Percentiles rank a stretch among this genome's conserved stretches.
These are phyloP conservation scores for Ditylenchus dipsaci DNA, from an alignment of 1,140 invertebrate species.

Conservation along the genomic window DNA sequence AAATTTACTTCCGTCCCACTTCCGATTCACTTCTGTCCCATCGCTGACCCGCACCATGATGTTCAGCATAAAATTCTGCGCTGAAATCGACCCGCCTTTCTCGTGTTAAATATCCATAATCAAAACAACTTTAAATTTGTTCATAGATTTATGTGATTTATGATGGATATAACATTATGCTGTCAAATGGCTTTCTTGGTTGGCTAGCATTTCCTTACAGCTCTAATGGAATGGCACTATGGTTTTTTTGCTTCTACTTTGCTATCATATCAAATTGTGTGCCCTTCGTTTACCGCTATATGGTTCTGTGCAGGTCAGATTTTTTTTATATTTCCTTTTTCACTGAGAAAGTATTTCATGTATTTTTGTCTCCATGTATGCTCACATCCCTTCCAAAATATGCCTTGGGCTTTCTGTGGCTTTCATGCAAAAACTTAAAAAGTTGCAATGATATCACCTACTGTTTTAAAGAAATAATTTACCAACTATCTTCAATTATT, in stretches of 20 bases:
- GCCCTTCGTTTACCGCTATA: not conserved
- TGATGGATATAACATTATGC: not conserved
- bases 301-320: not conserved
- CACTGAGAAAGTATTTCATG: no score
- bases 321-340: no score
- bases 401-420: no score
- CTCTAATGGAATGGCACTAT: not conserved
- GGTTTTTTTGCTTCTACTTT: not conserved
- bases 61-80: no score
- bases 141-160: not conserved
- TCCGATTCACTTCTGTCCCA: no score
- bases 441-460: no score
- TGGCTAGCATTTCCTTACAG: not conserved
- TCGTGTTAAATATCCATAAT: not conserved
- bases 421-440: no score
- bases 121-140: not conserved
- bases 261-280: constrained; percentile 1
- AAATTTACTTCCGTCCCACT: not conserved
- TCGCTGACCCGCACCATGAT: no score
- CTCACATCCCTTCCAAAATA: no score
- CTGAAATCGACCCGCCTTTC: not conserved
- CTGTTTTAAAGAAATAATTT: not conserved
- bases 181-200: not conserved
- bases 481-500: not conserved
- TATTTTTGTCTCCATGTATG: no score